Conservation (phyloP, 2,888 invertebrate species). For the Xestia xanthographa region DNA sequence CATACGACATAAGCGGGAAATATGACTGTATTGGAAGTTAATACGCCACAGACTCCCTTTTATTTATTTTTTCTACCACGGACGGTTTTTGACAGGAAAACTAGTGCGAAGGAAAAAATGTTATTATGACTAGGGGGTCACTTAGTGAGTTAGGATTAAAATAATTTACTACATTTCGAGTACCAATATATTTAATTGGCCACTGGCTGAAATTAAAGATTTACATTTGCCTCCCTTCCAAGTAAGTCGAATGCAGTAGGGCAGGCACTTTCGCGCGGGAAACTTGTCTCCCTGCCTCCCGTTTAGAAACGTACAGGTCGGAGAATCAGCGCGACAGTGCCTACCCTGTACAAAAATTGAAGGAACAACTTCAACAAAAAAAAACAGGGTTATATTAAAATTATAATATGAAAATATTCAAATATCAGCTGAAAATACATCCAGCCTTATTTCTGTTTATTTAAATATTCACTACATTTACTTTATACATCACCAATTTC, state of each 20-base stretch:
- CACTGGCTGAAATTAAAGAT: conserved; percentile 89
- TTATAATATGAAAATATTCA: conserved; percentile 91
- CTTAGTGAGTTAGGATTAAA: conserved; percentile 65
- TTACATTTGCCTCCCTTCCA: conserved; percentile 86
- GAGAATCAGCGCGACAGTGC: conserved; percentile 71
- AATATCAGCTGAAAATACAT: conserved; percentile 88
- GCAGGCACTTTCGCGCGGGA: conserved; percentile 74
- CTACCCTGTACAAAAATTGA: conserved; percentile 85
- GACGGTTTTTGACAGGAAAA: neutral
- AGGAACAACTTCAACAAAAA: conserved; percentile 89
- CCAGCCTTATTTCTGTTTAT: conserved; percentile 90
- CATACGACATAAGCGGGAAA: conserved; percentile 32
- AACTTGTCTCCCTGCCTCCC: conserved; percentile 34
- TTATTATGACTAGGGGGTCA: conserved; percentile 8
- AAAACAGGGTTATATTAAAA: conserved; percentile 90
- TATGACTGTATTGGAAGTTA: conserved; percentile 1
- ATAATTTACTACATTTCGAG: conserved; percentile 86
- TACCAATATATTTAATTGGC: conserved; percentile 90
- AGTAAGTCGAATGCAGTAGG: conserved; percentile 79
- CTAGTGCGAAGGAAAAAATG: neutral
- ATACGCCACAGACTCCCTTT: neutral
- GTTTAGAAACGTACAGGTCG: conserved; percentile 43
- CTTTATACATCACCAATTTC: conserved; percentile 91
- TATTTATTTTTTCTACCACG: neutral
- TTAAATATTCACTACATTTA: conserved; percentile 90